phyloP scores from a whole-genome alignment of 2,797 vertebrate genomes.

The Geotrypetes seraphini region DNA sequence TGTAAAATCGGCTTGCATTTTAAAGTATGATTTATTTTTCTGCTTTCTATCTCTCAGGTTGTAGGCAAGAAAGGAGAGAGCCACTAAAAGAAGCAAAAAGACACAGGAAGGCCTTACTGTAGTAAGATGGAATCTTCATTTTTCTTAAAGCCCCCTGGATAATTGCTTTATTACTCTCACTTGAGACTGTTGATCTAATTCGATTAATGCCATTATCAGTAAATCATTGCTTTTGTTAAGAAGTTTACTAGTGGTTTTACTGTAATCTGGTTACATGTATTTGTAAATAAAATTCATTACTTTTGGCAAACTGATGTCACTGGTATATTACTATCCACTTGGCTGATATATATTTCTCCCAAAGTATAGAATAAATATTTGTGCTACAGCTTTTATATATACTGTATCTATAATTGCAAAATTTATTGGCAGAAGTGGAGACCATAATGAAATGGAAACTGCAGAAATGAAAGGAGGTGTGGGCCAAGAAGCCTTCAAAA shows the following conservation, averaged over 20 bases:
- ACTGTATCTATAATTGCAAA: no score
- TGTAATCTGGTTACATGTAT: constrained; percentile 57
- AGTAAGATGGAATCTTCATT: constrained; percentile 37
- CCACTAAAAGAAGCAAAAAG: constrained; percentile 59
- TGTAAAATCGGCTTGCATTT: no score
- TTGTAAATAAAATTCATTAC: constrained; percentile 88
- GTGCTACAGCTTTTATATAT: no score
- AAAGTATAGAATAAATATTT: no score
- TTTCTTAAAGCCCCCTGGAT: constrained; percentile 53
- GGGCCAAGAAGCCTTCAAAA: no score
- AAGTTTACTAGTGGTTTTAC: constrained; percentile 62
- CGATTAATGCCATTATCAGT: constrained; percentile 47
- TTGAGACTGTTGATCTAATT: constrained; percentile 41
- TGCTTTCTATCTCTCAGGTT: constrained; percentile 53
- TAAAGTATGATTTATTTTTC: no score
- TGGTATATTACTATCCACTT: constrained; percentile 11
- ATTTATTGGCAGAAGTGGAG: no score
- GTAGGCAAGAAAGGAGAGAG: constrained; percentile 95
- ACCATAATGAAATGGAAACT: no score
- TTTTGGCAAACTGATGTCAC: constrained; percentile 61
- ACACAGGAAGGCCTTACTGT: constrained; percentile 38
- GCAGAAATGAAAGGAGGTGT: no score
- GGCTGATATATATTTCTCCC: no score
- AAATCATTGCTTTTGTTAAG: constrained; percentile 57
- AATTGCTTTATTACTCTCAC: constrained; percentile 39